phyloP scores from a whole-genome alignment of 2,888 invertebrate genomes.

The Mythimna lalbum region DNA sequence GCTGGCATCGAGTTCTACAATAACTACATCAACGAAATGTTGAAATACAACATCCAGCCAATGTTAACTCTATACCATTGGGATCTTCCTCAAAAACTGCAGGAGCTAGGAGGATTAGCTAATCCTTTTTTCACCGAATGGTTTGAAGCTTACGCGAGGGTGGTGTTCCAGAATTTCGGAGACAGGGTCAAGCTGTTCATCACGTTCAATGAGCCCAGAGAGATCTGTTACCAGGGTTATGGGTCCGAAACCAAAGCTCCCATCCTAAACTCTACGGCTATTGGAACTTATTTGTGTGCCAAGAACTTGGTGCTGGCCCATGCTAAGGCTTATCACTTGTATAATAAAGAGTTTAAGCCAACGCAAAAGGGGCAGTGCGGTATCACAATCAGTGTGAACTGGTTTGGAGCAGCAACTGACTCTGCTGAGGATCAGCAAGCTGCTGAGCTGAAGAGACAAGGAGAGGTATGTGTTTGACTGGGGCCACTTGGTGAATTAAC shows the following conservation, averaged over 20 bases:
- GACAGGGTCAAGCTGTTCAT: conserved; percentile 78
- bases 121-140: conserved; percentile 82
- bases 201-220: conserved; percentile 85
- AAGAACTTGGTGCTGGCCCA: conserved; percentile 89
- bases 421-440: conserved; percentile 79
- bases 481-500: not conserved
- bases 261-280: conserved; percentile 77
- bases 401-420: conserved; percentile 73
- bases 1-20: conserved; percentile 92
- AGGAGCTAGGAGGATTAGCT: conserved; percentile 67
- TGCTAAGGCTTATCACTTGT: conserved; percentile 80
- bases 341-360: conserved; percentile 75
- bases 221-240: conserved; percentile 84
- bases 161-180: conserved; percentile 83
- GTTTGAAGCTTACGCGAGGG: conserved; percentile 86
- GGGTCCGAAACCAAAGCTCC: conserved; percentile 74
- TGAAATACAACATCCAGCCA: conserved; percentile 91
- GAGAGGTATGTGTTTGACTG: conserved; percentile 53
- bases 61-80: conserved; percentile 89
- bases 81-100: conserved; percentile 83
- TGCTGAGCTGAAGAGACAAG: conserved; percentile 75
- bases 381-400: conserved; percentile 67
- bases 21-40: conserved; percentile 90
- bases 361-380: conserved; percentile 67
- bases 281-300: conserved; percentile 86